These are phyloP conservation scores for Lamellibrachia columna DNA, from an alignment of 2,888 invertebrate genomes.

Conservation along the genomic window DNA sequence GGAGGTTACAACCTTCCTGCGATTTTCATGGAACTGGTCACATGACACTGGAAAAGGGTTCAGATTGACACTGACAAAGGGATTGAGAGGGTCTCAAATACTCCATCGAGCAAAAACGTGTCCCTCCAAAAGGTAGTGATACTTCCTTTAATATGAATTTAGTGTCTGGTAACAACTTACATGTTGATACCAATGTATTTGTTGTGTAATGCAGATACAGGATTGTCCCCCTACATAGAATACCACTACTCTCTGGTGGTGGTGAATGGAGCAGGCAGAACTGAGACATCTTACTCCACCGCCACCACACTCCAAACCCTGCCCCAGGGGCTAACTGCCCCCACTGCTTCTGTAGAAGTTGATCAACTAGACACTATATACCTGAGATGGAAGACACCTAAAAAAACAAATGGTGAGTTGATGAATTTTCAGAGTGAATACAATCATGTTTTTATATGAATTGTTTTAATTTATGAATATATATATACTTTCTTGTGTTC, in stretches of 20 bases:
- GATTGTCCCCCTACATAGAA: slow-evolving; percentile 52
- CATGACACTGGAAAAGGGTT: no score
- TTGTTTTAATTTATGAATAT: no score
- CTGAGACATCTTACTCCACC: slow-evolving; percentile 46
- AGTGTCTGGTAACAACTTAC: no score
- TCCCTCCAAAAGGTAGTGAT: no score
- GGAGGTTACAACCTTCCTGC: no score
- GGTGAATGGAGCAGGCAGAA: slow-evolving; percentile 61
- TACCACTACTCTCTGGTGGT: slow-evolving; percentile 59
- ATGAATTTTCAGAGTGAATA: neutral
- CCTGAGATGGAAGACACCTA: slow-evolving; percentile 56
- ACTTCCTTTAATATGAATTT: no score
- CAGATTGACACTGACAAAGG: no score
- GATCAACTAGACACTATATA: slow-evolving; percentile 57
- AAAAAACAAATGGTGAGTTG: slow-evolving; percentile 56
- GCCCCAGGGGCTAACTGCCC: slow-evolving; percentile 55
- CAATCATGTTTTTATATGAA: neutral
- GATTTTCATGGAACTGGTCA: no score
- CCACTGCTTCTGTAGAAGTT: slow-evolving; percentile 52
- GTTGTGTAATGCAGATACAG: slow-evolving; percentile 47
- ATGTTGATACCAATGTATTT: neutral
- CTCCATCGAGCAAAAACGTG: no score
- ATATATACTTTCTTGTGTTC: no score
- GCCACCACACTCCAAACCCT: slow-evolving; percentile 52
- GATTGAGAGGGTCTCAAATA: no score